Evolutionary conservation across 2,888 invertebrate species (phyloP).

Genomic region (Parasteatoda lunata): DNA sequence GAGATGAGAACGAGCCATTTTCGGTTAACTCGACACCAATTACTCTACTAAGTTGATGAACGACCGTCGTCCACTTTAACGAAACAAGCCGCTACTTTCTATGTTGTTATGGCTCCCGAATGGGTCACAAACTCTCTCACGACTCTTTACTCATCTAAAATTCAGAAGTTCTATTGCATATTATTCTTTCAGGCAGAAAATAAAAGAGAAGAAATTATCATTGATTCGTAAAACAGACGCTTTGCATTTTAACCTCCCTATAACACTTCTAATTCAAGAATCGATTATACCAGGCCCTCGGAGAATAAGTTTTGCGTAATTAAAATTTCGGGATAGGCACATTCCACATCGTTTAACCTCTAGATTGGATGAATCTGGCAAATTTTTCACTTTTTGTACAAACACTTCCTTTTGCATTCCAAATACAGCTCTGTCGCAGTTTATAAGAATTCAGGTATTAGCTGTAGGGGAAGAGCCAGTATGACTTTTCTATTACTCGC

Average conservation of each 20-base stretch:
- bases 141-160: too few relatives aligned
- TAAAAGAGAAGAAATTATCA: not conserved
- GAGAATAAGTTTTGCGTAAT: constrained; percentile 29
- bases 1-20: too few relatives aligned
- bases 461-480: too few relatives aligned
- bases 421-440: too few relatives aligned
- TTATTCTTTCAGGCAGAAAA: not conserved
- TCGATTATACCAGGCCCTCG: constrained; percentile 16
- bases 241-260: not conserved
- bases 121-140: too few relatives aligned
- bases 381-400: constrained; percentile 17
- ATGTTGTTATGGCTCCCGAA: too few relatives aligned
- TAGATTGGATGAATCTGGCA: constrained; percentile 17
- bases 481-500: too few relatives aligned
- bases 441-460: too few relatives aligned
- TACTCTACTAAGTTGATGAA: too few relatives aligned
- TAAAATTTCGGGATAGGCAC: constrained; percentile 27
- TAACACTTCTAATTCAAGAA: not conserved
- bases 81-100: too few relatives aligned
- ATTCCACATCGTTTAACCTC: constrained; percentile 33
- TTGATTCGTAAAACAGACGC: not conserved
- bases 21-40: too few relatives aligned
- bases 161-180: not conserved
- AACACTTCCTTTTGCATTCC: not conserved
- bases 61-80: too few relatives aligned